These are phyloP conservation scores for Xenus cinereus DNA, from an alignment of 2,113 vertebrate species.

Conservation along the genomic window DNA sequence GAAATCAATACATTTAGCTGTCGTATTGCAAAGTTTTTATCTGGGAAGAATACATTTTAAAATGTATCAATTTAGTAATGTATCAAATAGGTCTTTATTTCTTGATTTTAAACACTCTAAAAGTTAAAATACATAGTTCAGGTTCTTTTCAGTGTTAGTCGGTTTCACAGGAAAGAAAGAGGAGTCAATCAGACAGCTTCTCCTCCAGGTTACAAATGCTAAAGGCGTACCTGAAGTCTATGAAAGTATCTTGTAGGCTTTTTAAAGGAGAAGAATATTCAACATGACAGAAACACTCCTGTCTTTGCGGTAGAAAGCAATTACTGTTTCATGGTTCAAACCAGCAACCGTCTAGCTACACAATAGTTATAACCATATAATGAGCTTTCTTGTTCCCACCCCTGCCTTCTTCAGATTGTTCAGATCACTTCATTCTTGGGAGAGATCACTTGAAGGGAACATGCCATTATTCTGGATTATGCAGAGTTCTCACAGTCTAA, in stretches of 20 bases:
- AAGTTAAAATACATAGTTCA: background rate
- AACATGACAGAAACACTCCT: fast-evolving
- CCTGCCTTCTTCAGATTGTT: background rate
- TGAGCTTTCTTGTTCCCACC: background rate
- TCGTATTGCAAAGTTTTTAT: background rate
- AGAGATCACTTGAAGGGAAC: background rate
- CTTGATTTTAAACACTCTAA: background rate
- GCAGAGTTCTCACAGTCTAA: background rate
- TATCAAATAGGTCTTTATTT: background rate
- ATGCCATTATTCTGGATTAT: background rate
- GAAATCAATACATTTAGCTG: background rate
- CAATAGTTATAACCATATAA: background rate
- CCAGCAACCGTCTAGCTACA: background rate
- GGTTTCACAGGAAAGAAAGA: background rate
- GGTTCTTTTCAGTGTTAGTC: background rate
- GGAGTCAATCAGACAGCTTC: background rate
- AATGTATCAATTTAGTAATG: background rate
- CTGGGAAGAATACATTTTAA: background rate
- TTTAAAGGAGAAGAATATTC: background rate
- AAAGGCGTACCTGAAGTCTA: background rate
- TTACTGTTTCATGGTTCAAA: background rate
- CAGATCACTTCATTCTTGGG: background rate
- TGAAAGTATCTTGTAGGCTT: background rate
- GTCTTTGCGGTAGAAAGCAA: background rate
- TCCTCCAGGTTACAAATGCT: background rate